A percentile compares a stretch with the other conserved stretches of the same genome.
phyloP scores from a whole-genome alignment of 2,113 vertebrate species.

The Lampris megalopsis region DNA sequence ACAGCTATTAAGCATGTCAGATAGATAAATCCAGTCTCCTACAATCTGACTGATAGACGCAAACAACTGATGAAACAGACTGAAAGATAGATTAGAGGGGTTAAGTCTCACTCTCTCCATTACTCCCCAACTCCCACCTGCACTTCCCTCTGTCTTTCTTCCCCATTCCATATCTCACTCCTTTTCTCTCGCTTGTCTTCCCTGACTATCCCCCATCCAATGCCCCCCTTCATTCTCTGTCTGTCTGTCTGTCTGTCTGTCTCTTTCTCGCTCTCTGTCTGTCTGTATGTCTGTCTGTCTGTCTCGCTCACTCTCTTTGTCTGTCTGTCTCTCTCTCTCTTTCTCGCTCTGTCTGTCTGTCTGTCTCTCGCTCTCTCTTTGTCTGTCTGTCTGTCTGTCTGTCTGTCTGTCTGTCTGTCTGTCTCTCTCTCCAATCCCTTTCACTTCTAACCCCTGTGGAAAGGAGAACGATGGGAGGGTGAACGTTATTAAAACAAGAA shows the following conservation, averaged over 20 bases:
- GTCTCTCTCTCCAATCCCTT: not conserved
- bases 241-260: too few species aligned
- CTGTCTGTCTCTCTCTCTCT: not conserved
- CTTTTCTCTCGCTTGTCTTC: too few species aligned
- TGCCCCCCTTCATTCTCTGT: too few species aligned
- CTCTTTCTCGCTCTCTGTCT: too few species aligned
- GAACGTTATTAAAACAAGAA: constrained; percentile 57
- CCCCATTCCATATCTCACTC: too few species aligned
- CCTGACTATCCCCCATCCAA: too few species aligned
- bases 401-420: constrained; percentile 13
- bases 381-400: too few species aligned
- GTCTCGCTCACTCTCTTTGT: not conserved
- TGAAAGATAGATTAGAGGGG: constrained; percentile 52
- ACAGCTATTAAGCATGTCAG: constrained; percentile 46
- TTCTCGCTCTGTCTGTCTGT: constrained; percentile 1
- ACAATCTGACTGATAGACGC: constrained; percentile 54
- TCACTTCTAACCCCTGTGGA: not conserved
- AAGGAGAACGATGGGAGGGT: constrained; percentile 35
- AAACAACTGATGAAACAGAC: constrained; percentile 72
- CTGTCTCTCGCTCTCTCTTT: not conserved
- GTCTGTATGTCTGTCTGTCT: too few species aligned
- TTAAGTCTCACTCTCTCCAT: constrained; percentile 9
- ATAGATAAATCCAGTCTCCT: constrained; percentile 47
- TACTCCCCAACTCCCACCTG: constrained; percentile 31
- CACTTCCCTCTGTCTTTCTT: not conserved